Percentiles rank a stretch among this genome's conserved stretches.
Conservation (phyloP, 2,888 invertebrate species). For the Cloeon dipterum region DNA sequence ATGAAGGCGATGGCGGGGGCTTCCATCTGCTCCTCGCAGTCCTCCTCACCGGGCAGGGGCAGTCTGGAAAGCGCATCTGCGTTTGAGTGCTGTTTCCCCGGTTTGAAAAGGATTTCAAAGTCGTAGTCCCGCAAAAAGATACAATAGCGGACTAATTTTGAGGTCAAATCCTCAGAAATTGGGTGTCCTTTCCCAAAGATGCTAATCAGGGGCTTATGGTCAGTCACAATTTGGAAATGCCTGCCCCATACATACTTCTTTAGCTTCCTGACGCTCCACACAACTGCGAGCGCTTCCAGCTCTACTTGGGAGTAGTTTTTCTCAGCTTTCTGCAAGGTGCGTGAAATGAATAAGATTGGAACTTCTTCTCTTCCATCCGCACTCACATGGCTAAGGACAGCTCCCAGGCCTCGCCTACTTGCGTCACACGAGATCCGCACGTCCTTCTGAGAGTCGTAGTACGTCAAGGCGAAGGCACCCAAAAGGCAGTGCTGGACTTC, state of each 20-base stretch:
- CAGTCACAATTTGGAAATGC: conserved; percentile 13
- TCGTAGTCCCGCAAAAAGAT: not conserved
- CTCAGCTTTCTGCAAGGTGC: too few species aligned
- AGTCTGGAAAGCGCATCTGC: not conserved
- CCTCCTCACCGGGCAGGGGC: too few species aligned
- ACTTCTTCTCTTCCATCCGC: conserved; percentile 10
- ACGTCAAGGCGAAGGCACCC: conserved; percentile 12
- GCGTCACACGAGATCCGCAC: conserved; percentile 11
- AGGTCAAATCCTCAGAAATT: not conserved
- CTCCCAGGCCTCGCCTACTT: conserved; percentile 10
- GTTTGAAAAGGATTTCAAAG: not conserved
- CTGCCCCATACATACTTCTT: conserved; percentile 10
- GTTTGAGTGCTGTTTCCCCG: not conserved
- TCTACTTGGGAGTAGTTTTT: conserved; percentile 11
- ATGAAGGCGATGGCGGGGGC: too few species aligned
- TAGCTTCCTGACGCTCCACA: conserved; percentile 12
- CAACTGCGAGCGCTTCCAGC: conserved; percentile 11
- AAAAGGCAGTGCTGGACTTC: not conserved
- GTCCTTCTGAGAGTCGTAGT: conserved; percentile 12
- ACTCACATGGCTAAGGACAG: conserved; percentile 12
- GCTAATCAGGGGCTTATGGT: conserved; percentile 16
- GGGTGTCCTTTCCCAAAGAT: conserved; percentile 13
- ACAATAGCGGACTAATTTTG: not conserved
- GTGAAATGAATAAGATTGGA: too few species aligned
- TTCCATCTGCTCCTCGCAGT: too few species aligned